Evolutionary conservation across 2,888 invertebrate species (phyloP).

Genomic region (Habroteleia sp.): DNA sequence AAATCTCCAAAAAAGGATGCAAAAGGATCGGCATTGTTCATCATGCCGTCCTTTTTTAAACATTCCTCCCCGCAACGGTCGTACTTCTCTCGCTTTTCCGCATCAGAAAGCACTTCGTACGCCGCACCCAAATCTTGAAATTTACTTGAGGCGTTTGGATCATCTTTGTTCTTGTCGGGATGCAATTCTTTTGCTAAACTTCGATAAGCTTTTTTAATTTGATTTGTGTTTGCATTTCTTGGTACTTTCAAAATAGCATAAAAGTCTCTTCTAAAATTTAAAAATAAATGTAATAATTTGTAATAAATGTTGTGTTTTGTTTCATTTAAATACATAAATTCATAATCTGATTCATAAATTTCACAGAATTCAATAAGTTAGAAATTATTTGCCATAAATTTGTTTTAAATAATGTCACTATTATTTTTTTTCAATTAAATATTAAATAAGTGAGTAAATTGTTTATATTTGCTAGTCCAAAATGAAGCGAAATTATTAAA

Average conservation of each 20-base stretch:
- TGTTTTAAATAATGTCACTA: too few species aligned
- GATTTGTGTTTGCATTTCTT: slow-evolving; percentile 92
- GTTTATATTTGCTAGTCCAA: too few species aligned
- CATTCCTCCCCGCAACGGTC: slow-evolving; percentile 99
- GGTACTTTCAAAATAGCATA: slow-evolving; percentile 95
- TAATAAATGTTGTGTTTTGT: neutral
- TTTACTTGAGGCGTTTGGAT: slow-evolving; percentile 94
- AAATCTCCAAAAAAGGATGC: slow-evolving; percentile 98
- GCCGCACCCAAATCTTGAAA: slow-evolving; percentile 98
- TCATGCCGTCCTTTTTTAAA: slow-evolving; percentile 93
- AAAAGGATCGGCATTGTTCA: slow-evolving; percentile 95
- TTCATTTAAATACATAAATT: too few species aligned
- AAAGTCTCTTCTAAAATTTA: slow-evolving; percentile 91
- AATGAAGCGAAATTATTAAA: too few species aligned
- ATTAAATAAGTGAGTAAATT: too few species aligned
- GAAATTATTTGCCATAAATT: too few species aligned
- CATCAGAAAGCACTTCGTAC: slow-evolving; percentile 96
- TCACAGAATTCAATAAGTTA: too few species aligned
- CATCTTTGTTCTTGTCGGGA: slow-evolving; percentile 98
- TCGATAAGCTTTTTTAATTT: slow-evolving; percentile 98
- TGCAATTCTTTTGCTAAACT: slow-evolving; percentile 97
- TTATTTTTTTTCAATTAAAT: too few species aligned
- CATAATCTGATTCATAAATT: too few species aligned
- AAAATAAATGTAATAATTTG: too few species aligned
- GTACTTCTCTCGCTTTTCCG: slow-evolving; percentile 95